A percentile compares a stretch with the other conserved stretches of the same genome.
Evolutionary conservation across 64 coral and sea anemone genomes (phyloP).

Genomic region (Stichodactyla mertensii): DNA sequence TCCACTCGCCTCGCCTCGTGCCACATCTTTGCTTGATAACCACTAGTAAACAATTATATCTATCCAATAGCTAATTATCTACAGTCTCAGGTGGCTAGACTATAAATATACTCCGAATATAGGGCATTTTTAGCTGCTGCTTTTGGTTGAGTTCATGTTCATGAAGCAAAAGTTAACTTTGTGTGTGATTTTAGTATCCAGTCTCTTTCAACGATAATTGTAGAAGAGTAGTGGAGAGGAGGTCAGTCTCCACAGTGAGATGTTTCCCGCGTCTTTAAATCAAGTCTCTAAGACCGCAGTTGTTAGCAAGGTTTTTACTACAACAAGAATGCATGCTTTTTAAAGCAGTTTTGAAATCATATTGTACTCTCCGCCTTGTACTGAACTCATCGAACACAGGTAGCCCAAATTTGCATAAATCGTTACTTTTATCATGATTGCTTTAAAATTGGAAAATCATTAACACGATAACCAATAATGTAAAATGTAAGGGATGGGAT

Average conservation of each 20-base stretch:
- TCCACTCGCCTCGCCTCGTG: constrained; percentile 95
- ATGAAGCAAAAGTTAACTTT: neutral
- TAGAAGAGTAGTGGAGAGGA: neutral
- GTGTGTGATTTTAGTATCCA: neutral
- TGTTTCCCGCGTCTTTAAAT: no score
- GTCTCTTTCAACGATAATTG: neutral
- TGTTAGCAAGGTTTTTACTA: no score
- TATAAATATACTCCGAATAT: neutral
- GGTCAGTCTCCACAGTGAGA: neutral
- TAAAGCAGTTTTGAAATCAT: no score
- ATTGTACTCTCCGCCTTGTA: no score
- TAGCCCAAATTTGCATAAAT: no score
- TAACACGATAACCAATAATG: no score
- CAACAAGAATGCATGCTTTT: no score
- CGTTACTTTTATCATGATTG: no score
- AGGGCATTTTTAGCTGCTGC: neutral
- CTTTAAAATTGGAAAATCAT: no score
- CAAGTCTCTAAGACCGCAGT: no score
- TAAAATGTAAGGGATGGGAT: no score
- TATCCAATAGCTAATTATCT: neutral
- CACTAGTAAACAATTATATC: neutral
- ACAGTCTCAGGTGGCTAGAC: neutral
- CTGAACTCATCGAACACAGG: no score
- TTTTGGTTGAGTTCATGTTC: neutral
- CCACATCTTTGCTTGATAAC: constrained; percentile 60